Evolutionary conservation across 2,888 invertebrate species (phyloP).

Genomic region (Neocrepidodera transversa): DNA sequence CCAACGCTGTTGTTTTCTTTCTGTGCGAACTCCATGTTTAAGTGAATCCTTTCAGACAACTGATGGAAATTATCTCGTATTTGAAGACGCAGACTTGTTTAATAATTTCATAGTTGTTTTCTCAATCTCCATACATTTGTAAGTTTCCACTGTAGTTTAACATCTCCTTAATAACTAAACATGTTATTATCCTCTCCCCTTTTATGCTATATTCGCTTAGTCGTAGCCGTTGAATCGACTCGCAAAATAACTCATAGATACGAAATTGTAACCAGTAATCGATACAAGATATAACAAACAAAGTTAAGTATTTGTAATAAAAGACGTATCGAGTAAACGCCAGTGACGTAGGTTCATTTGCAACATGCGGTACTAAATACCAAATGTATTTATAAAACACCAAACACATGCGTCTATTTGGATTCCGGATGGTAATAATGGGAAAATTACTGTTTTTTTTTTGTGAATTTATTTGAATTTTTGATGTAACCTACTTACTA

Average conservation of each 20-base stretch:
- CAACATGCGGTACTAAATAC: too few relatives aligned
- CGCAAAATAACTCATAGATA: conserved; percentile 37
- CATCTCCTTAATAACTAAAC: conserved; percentile 40
- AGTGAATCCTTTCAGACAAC: conserved; percentile 9
- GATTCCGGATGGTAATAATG: too few relatives aligned
- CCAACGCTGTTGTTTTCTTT: neutral
- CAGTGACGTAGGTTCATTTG: too few relatives aligned
- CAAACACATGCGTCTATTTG: too few relatives aligned
- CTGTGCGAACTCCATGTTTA: conserved; percentile 17
- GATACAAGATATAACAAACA: conserved; percentile 39
- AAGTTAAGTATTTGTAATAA: conserved; percentile 34
- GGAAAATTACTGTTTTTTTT: too few relatives aligned
- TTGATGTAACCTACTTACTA: too few relatives aligned
- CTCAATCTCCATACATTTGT: conserved; percentile 38
- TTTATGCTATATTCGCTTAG: conserved; percentile 37
- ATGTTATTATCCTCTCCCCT: conserved; percentile 39
- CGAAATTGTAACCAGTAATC: conserved; percentile 39
- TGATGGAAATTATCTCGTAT: conserved; percentile 26
- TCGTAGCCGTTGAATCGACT: conserved; percentile 40
- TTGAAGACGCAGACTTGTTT: conserved; percentile 25
- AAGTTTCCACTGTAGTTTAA: conserved; percentile 36
- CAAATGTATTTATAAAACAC: too few relatives aligned
- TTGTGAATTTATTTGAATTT: too few relatives aligned
- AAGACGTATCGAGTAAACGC: too few relatives aligned
- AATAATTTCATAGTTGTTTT: conserved; percentile 36